Conservation (phyloP, 2,888 invertebrate species). For the Apoderus coryli region DNA sequence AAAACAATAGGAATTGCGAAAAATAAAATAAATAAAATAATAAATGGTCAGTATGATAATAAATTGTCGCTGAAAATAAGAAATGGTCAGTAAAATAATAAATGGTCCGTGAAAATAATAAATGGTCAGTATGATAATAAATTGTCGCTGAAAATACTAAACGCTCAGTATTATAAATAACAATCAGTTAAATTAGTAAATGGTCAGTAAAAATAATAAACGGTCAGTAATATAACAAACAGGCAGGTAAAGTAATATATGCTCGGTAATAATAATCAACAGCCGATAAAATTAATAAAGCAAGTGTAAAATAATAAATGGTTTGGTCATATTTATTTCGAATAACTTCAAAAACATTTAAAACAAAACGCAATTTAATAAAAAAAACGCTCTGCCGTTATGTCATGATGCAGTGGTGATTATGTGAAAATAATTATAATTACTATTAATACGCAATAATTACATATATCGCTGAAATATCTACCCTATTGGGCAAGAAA, state of each 20-base stretch:
- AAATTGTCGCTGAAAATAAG: conserved; percentile 8
- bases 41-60: conserved; percentile 6
- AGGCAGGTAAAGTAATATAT: conserved; percentile 6
- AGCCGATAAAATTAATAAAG: conserved; percentile 6
- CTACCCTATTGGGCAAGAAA: conserved; percentile 10
- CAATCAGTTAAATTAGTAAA: not conserved
- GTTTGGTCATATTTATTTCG: conserved; percentile 4
- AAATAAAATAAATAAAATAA: too few relatives aligned
- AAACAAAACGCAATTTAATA: conserved; percentile 3
- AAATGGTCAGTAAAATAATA: conserved; percentile 5
- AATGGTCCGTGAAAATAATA: conserved; percentile 4
- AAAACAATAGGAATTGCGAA: too few relatives aligned
- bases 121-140: conserved; percentile 2
- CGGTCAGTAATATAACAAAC: conserved; percentile 9
- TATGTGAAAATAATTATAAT: conserved; percentile 1
- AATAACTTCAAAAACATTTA: conserved; percentile 1
- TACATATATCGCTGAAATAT: conserved; percentile 6
- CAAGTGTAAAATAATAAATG: conserved; percentile 6
- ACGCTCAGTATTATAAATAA: conserved; percentile 4
- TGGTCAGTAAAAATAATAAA: conserved; percentile 9
- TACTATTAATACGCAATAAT: conserved; percentile 1
- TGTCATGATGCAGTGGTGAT: conserved; percentile 1
- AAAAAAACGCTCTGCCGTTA: conserved; percentile 2
- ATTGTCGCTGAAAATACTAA: conserved; percentile 6
- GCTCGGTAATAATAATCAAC: conserved; percentile 7